These are phyloP conservation scores for Crotalus horridus DNA, from an alignment of 2,113 vertebrate species.

Conservation along the genomic window DNA sequence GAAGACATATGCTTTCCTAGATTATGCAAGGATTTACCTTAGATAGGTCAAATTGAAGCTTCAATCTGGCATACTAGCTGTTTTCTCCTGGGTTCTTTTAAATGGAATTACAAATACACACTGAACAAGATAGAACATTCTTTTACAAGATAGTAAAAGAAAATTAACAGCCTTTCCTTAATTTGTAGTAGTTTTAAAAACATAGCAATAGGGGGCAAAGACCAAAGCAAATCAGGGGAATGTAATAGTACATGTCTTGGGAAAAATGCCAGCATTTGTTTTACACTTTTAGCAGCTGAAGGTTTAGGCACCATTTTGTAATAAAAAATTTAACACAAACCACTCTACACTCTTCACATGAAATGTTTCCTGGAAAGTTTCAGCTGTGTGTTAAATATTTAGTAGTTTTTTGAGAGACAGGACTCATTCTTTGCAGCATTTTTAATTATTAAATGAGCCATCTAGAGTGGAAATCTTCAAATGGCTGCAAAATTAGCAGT, in stretches of 20 bases:
- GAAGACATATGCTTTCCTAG: slow-evolving; percentile 2
- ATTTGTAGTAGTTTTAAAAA: slow-evolving; percentile 4
- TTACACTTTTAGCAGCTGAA: neutral
- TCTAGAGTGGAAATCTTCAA: neutral
- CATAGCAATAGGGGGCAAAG: neutral
- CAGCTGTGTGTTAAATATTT: slow-evolving; percentile 33
- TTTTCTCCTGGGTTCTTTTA: neutral
- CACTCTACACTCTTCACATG: slow-evolving; percentile 26
- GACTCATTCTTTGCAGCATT: slow-evolving; percentile 3
- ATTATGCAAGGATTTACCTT: slow-evolving; percentile 3
- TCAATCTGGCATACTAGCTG: neutral
- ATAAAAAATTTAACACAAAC: slow-evolving; percentile 39
- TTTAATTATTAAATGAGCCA: slow-evolving; percentile 17
- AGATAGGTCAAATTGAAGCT: slow-evolving; percentile 21
- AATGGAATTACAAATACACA: neutral
- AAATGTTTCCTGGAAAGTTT: slow-evolving; percentile 43
- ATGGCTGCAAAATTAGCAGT: neutral
- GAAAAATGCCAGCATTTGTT: neutral
- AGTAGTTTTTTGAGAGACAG: slow-evolving; percentile 28
- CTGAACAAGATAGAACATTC: neutral
- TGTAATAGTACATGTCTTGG: neutral
- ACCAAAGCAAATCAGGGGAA: neutral
- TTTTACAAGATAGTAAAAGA: neutral
- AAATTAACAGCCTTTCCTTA: neutral
- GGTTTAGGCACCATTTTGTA: slow-evolving; percentile 27